Base-by-base conservation (phyloP, 2,888 invertebrate species). In the Hypsopygia costalis region DNA sequence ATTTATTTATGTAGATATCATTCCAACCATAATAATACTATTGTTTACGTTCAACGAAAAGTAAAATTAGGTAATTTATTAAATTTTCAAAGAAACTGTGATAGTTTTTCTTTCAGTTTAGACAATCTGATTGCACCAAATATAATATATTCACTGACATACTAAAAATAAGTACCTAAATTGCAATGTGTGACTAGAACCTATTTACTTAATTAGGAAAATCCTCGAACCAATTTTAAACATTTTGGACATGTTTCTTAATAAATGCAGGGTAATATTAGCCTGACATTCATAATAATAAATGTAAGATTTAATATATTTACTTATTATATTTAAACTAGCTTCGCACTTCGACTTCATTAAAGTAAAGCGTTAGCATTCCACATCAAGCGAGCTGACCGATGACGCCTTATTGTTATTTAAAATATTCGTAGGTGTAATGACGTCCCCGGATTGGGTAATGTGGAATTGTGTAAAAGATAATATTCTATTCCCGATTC, bases 201-300 rank as follows among this genome's bases (percentile, higher is more conserved):
- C 36, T 29, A 36, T 36, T 37, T 22, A 37, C 27, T 48, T 47
- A 30, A 33, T 40, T 47, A 47, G 35, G 31, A 55, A 62, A 62
- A 58, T 61, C 64, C 64, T 70, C 58, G 79, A 79, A 81, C 77
- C 81, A 82, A 80, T 79, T 77, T 79, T 69, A 45, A 67, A 61
- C 61, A 58, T 72, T 75, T 74, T 78, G 58, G 62, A 78, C 65
- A 70, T 62, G 58, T 74, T 78, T 79, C 75, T 73, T 72, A 74
- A 74, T 72, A 69, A 73, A 80, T 75, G 76, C 86, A 85, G 85
- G 85, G 85, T 85, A 83, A 68, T 49, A 62, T 67, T 73, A 81
- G 85, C 86, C 81, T 83, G 77, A 70, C 73, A 70, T 67, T 74
- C 68, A 66, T 59, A 62, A 63, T 68, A 69, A 66, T 73, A 69